phyloP scores from a whole-genome alignment of 2,797 vertebrate genomes.

The Centroberyx gerrardi region DNA sequence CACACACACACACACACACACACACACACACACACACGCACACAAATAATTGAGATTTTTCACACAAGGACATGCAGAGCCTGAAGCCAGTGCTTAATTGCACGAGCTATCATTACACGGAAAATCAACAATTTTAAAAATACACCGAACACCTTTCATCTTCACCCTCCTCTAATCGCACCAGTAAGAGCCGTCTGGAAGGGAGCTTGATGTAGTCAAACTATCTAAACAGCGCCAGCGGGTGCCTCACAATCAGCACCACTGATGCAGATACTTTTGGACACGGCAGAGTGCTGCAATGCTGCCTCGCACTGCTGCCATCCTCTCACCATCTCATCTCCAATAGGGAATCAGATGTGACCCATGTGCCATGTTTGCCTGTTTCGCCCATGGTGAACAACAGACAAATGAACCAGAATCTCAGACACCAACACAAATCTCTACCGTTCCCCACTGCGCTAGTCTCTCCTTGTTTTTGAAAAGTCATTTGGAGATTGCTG shows the following conservation, averaged over 20 bases:
- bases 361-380: slow-evolving; percentile 74
- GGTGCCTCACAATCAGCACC: slow-evolving; percentile 81
- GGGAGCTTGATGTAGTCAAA: slow-evolving; percentile 86
- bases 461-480: slow-evolving; percentile 51
- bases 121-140: slow-evolving; percentile 91
- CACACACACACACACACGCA: slow-evolving; percentile 60
- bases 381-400: slow-evolving; percentile 79
- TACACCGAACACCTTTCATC: slow-evolving; percentile 88
- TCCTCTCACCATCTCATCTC: slow-evolving; percentile 77
- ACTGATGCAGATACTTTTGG: slow-evolving; percentile 84
- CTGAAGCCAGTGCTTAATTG: slow-evolving; percentile 87
- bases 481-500: slow-evolving; percentile 70
- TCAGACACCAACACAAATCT: slow-evolving; percentile 62
- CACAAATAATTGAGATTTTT: slow-evolving; percentile 85
- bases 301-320: slow-evolving; percentile 77
- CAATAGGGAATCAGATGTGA: slow-evolving; percentile 81
- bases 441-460: slow-evolving; percentile 22
- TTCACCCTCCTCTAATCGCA: slow-evolving; percentile 84
- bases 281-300: slow-evolving; percentile 75
- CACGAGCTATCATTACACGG: slow-evolving; percentile 86
- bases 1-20: slow-evolving; percentile 31
- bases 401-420: slow-evolving; percentile 75
- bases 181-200: slow-evolving; percentile 85
- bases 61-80: slow-evolving; percentile 86
- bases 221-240: slow-evolving; percentile 87